Conservation (phyloP, 2,888 invertebrate genomes). For the Drosophila nr. fundita region DNA sequence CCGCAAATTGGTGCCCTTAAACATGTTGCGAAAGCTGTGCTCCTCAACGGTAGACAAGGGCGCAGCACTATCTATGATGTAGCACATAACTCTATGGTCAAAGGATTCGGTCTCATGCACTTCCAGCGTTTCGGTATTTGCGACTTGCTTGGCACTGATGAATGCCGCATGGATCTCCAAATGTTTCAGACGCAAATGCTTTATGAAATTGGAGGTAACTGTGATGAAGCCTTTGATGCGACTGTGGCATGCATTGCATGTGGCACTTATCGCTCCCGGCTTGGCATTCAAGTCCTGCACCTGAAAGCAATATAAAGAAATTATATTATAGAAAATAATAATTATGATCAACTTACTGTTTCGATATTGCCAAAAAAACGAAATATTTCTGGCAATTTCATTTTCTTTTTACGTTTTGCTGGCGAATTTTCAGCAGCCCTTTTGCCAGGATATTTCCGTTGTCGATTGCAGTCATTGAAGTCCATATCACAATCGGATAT, state of each 20-base stretch:
- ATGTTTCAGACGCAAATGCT: slow-evolving; percentile 46
- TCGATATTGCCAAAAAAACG: slow-evolving; percentile 42
- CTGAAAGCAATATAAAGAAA: slow-evolving; percentile 6
- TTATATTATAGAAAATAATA: neutral
- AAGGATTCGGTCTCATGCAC: slow-evolving; percentile 30
- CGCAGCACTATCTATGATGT: slow-evolving; percentile 36
- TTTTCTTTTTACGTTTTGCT: slow-evolving; percentile 14
- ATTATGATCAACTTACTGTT: slow-evolving; percentile 16
- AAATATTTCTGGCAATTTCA: slow-evolving; percentile 46
- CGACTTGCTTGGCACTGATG: slow-evolving; percentile 30
- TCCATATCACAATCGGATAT: slow-evolving; percentile 9
- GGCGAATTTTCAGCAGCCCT: neutral
- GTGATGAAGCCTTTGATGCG: slow-evolving; percentile 46
- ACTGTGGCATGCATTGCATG: slow-evolving; percentile 44
- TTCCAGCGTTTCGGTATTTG: slow-evolving; percentile 20
- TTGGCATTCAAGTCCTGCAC: slow-evolving; percentile 25
- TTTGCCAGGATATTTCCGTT: neutral
- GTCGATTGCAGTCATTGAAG: neutral
- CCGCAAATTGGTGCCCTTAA: slow-evolving; percentile 35
- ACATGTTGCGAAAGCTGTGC: slow-evolving; percentile 42
- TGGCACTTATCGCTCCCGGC: slow-evolving; percentile 38
- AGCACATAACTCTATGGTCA: slow-evolving; percentile 32
- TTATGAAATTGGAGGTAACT: slow-evolving; percentile 53
- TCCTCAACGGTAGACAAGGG: slow-evolving; percentile 39
- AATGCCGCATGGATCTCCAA: slow-evolving; percentile 42